Evolutionary conservation across 2,888 invertebrate genomes (phyloP), one percentile per base, ranked within the genome.

Genomic region (Podotricha telesiphe): DNA sequence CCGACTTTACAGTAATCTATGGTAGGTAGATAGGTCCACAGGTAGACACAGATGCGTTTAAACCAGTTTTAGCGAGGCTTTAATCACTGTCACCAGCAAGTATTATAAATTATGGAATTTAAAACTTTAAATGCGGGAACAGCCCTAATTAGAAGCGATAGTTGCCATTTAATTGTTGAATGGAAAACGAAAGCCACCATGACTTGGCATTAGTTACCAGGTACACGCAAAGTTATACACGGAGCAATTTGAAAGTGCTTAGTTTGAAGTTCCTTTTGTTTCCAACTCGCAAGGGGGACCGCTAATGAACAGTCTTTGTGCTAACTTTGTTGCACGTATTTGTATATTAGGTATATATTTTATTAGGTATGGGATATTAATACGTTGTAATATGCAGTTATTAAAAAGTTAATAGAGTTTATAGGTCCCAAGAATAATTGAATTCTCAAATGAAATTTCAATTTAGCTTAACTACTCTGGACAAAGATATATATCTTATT

Each of bases 181-280:
- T 28, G 28, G 61, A 53, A 67, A 61, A 61, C 53, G 61, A 61
- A 67, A 67, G 61, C 51, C 67, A n/a, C 17, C 67, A 53, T 61
- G 67, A 67, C 40, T 61, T 19, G 51, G 45, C 48, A 61, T 67
- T 53, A 67, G 67, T 67, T 67, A 61, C 67, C 40, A 17, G 37
- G 34, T 61, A 67, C 50, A 67, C 67, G 28, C 34, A 81, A 79
- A 78, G 78, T 76, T 79, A 82, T 81, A 82, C 82, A 85, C 80
- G n/a, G 62, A 63, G 62, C 50, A 69, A 67, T 65, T 69, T 67
- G 67, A 61, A 63, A 65, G 70, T 59, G 67, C 67, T 69, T 69
- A 68, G 65, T 70, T 62, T 70, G 65, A 72, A 70, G 69, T 70
- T 63, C 53, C 70, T 65, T 68, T 70, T 70, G 70, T 72, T 65